phyloP scores from a whole-genome alignment of 2,113 vertebrate species.

The Tachycineta bicolor region DNA sequence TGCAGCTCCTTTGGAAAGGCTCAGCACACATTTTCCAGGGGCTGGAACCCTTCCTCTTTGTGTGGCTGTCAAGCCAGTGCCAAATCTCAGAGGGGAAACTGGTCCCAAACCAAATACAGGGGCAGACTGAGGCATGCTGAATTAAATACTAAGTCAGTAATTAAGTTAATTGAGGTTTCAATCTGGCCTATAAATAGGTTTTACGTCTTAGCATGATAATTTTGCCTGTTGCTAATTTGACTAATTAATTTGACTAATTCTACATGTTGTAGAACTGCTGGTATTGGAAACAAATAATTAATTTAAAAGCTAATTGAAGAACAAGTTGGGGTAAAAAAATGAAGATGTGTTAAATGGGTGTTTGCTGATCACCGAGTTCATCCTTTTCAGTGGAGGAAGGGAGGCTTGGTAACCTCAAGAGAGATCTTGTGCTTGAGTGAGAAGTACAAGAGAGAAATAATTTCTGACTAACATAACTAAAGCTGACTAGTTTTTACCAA shows the following conservation, averaged over 20 bases:
- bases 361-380: not conserved
- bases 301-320: conserved; percentile 35
- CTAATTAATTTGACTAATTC: conserved; percentile 29
- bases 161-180: not conserved
- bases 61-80: fast-evolving
- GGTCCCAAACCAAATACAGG: fast-evolving
- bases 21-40: fast-evolving
- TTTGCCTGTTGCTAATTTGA: conserved; percentile 1
- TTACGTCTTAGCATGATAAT: not conserved
- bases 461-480: not conserved
- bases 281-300: not conserved
- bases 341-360: not conserved
- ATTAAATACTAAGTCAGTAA: not conserved
- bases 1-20: not conserved
- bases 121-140: fast-evolving
- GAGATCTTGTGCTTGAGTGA: fast-evolving
- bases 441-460: not conserved
- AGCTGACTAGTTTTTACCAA: not conserved
- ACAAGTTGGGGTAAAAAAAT: not conserved
- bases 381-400: not conserved
- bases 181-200: not conserved
- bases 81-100: not conserved
- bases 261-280: not conserved
- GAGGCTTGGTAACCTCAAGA: not conserved
- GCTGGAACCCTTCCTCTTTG: not conserved